A percentile compares a stretch with the other conserved stretches of the same genome.
Evolutionary conservation across 1,140 invertebrate genomes (phyloP).

Genomic region (Palaemon carinicauda): DNA sequence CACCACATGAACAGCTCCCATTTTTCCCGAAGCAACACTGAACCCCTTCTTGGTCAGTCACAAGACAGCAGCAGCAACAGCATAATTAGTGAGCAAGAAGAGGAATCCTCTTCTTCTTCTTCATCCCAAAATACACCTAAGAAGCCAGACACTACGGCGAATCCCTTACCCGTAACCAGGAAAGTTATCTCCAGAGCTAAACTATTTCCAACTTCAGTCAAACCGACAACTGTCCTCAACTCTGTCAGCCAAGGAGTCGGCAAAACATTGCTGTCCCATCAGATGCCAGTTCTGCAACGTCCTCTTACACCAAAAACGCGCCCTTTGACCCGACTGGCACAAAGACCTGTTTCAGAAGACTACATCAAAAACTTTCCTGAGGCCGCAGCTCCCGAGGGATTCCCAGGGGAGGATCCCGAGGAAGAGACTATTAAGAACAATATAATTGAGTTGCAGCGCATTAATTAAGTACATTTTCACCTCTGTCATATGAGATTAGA

Average conservation of each 20-base stretch:
- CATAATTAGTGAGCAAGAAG: too few species aligned
- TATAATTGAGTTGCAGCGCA: constrained; percentile 23
- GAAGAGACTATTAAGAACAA: constrained; percentile 24
- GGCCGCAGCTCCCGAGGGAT: constrained; percentile 18
- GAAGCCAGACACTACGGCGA: too few species aligned
- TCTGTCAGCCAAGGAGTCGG: neutral
- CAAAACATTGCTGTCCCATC: neutral
- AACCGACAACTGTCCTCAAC: too few species aligned
- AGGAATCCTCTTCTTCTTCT: too few species aligned
- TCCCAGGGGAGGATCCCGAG: constrained; percentile 35
- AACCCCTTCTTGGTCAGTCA: neutral
- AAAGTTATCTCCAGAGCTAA: too few species aligned
- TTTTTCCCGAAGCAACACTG: too few species aligned
- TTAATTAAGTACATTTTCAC: constrained; percentile 6
- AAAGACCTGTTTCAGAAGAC: constrained; percentile 16
- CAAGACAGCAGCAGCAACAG: neutral
- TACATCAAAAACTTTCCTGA: constrained; percentile 29
- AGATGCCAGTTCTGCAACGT: neutral
- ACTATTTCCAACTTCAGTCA: too few species aligned
- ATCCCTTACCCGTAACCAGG: too few species aligned
- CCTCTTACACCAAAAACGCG: neutral
- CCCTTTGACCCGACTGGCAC: neutral
- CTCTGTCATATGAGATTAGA: too few species aligned
- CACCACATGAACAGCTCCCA: neutral
- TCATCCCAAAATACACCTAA: too few species aligned